Percentiles rank a stretch among this genome's conserved stretches.
These are phyloP conservation scores for Atta colombica DNA, from an alignment of 1,140 invertebrate species.

Conservation along the genomic window DNA sequence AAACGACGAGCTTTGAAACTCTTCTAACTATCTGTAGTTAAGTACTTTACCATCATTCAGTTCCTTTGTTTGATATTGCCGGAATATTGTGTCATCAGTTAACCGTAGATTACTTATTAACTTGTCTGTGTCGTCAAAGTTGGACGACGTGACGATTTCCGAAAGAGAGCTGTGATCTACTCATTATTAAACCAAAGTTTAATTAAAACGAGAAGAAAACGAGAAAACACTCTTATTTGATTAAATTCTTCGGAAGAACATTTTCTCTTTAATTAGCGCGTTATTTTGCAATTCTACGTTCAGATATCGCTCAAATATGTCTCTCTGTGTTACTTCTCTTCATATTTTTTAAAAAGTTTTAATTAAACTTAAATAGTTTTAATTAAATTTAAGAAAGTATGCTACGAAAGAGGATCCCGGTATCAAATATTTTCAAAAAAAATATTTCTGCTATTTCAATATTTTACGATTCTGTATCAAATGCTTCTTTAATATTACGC, in stretches of 20 bases:
- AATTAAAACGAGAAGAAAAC: slow-evolving; percentile 38
- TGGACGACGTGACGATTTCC: slow-evolving; percentile 2
- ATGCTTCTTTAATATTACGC: neutral
- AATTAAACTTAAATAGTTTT: slow-evolving; percentile 46
- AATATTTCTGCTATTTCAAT: neutral
- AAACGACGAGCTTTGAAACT: slow-evolving; percentile 22
- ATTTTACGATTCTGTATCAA: slow-evolving; percentile 21
- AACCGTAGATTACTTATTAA: slow-evolving; percentile 27
- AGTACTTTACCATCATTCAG: slow-evolving; percentile 34
- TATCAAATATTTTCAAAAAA: neutral
- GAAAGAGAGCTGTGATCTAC: neutral
- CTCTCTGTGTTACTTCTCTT: neutral
- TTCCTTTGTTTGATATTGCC: slow-evolving; percentile 8
- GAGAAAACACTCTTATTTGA: slow-evolving; percentile 1
- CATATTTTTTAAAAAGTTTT: slow-evolving; percentile 13
- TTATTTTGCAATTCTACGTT: neutral
- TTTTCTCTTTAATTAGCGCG: slow-evolving; percentile 29
- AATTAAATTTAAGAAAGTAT: slow-evolving; percentile 27
- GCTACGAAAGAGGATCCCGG: neutral
- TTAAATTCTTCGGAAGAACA: neutral
- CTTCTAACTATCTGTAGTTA: slow-evolving; percentile 29
- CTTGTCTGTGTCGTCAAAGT: neutral
- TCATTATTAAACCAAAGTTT: slow-evolving; percentile 32
- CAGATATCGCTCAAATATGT: neutral
- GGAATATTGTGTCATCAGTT: neutral